Evolutionary conservation across 1,140 invertebrate species (phyloP).

Genomic region (Lerema accius): DNA sequence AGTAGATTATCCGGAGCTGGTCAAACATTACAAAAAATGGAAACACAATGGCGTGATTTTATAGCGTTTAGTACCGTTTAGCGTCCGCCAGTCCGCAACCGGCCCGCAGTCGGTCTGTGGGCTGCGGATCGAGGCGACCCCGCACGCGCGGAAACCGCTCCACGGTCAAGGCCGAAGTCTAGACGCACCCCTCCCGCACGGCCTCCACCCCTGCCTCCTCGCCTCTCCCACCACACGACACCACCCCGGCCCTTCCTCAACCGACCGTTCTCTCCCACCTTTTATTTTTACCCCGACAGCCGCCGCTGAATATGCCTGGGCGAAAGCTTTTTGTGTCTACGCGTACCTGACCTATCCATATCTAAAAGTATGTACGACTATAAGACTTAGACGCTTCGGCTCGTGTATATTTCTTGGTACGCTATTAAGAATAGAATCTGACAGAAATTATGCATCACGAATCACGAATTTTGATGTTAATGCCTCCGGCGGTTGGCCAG

Average conservation of each 20-base stretch:
- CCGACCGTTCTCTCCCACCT: conserved; percentile 45
- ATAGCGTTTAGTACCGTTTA: conserved; percentile 20
- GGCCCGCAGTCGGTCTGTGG: conserved; percentile 66
- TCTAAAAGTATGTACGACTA: conserved; percentile 34
- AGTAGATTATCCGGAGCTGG: neutral
- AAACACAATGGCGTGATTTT: no score
- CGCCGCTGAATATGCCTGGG: conserved; percentile 68
- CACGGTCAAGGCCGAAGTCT: conserved; percentile 78
- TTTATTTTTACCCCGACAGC: conserved; percentile 65
- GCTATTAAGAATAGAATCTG: conserved; percentile 7
- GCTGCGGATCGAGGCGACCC: conserved; percentile 64
- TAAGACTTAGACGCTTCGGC: conserved; percentile 3
- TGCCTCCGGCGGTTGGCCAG: conserved; percentile 2
- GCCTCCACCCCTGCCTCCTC: conserved; percentile 28
- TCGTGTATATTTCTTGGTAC: neutral
- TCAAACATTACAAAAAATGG: neutral
- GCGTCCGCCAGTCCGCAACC: conserved; percentile 37
- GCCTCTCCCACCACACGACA: neutral
- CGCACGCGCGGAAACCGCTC: conserved; percentile 72
- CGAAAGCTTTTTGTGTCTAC: conserved; percentile 44
- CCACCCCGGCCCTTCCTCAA: conserved; percentile 41
- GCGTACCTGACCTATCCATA: conserved; percentile 56
- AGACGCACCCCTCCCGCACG: conserved; percentile 63
- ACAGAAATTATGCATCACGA: neutral
- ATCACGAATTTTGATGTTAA: conserved; percentile 9